Conservation (phyloP, 2,797 vertebrate genomes). For the Enteromius mattozi region DNA sequence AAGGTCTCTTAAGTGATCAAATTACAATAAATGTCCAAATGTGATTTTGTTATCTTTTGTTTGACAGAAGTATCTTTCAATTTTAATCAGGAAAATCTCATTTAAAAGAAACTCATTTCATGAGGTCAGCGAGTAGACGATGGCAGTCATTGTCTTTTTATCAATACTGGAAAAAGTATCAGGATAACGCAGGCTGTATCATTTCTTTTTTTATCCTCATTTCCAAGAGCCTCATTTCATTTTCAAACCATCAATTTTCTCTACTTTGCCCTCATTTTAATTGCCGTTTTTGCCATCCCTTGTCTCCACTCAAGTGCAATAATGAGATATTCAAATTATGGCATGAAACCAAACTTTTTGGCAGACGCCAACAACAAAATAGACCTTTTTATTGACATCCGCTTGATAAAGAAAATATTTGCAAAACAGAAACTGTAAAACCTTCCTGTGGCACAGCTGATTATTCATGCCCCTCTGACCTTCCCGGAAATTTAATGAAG, state of each 20-base stretch:
- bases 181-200: constrained; percentile 1
- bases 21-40: constrained; percentile 40
- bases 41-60: constrained; percentile 50
- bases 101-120: constrained; percentile 55
- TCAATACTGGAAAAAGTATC: neutral
- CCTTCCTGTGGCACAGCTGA: constrained; percentile 13
- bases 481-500: constrained; percentile 23
- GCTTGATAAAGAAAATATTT: constrained; percentile 32
- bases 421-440: constrained; percentile 1
- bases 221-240: constrained; percentile 27
- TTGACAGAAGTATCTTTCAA: constrained; percentile 51
- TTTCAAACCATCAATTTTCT: constrained; percentile 40
- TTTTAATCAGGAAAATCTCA: constrained; percentile 48
- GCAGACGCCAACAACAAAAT: constrained; percentile 15
- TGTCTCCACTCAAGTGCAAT: constrained; percentile 45
- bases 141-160: constrained; percentile 1
- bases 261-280: constrained; percentile 33
- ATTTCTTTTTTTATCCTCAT: neutral
- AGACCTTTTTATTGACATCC: neutral
- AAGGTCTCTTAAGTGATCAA: constrained; percentile 34
- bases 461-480: constrained; percentile 14
- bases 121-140: constrained; percentile 35
- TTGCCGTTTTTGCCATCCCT: constrained; percentile 23
- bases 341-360: constrained; percentile 30
- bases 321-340: constrained; percentile 35